A percentile compares a stretch with the other conserved stretches of the same genome.
Evolutionary conservation across 2,888 invertebrate genomes (phyloP).

Genomic region (Creontiades dilutus): DNA sequence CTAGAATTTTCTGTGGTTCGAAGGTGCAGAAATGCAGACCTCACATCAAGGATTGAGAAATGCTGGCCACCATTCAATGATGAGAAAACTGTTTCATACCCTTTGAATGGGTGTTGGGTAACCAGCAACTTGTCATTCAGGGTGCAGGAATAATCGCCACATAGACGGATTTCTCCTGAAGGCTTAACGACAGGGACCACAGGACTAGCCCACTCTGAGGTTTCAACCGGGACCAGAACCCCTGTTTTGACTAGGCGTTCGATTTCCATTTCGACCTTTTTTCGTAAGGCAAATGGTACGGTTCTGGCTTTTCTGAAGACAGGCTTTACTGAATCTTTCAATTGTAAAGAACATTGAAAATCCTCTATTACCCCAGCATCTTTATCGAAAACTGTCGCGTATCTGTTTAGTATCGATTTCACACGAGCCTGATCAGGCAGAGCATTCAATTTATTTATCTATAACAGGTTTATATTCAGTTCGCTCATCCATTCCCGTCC

Average conservation of each 20-base stretch:
- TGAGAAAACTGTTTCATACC: neutral
- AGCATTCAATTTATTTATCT: no score
- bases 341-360: no score
- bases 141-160: slow-evolving; percentile 28
- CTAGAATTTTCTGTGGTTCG: neutral
- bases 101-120: slow-evolving; percentile 15
- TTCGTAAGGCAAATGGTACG: neutral
- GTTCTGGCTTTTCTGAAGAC: neutral
- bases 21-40: slow-evolving; percentile 23
- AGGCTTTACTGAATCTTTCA: neutral
- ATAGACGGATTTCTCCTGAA: slow-evolving; percentile 12
- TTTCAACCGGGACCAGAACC: neutral
- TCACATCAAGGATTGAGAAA: neutral
- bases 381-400: no score
- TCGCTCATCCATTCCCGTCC: no score
- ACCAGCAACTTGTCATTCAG: neutral
- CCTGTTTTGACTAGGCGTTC: no score
- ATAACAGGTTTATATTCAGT: no score
- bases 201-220: slow-evolving; percentile 29
- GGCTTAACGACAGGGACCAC: slow-evolving; percentile 41
- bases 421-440: no score
- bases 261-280: no score
- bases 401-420: no score
- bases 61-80: neutral
- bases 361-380: no score